Evolutionary conservation across 2,113 vertebrate genomes (phyloP), one percentile per base, ranked within the genome.

Genomic region (Cebus imitator): DNA sequence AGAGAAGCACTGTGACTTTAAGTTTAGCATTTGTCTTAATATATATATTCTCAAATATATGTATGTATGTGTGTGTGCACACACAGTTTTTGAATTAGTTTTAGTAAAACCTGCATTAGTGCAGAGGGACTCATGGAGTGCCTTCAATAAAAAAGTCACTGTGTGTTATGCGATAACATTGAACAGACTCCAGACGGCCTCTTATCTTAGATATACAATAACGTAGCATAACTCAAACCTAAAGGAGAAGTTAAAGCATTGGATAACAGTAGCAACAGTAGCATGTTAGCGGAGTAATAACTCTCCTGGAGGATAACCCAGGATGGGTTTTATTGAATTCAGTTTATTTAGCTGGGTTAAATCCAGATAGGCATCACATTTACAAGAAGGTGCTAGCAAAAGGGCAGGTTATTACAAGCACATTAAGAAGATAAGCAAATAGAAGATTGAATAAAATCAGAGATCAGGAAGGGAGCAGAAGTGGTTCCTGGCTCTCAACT

Each of bases 181-280:
- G 98, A 98, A 98, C 99, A 99, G 98, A 98, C 97, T 98, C 98
- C 98, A 99, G 99, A 98, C 98, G 98, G 98, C 98, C 98, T 98
- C 98, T 99, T 99, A 99, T 99, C 98, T 99, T 98, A 99, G 98
- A 98, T 99, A 98, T 98, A 98, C 98, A 98, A 98, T 96, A 96
- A 90, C 10, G 96, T 76, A 98, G 98, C 98, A 98, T 99, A 98
- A 99, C 98, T 99, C 98, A 98, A 98, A 98, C 97, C 96, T 97
- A 97, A 97, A 97, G 93, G 98, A 98, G 98, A 98, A 98, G 98
- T 97, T 98, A 98, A 98, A 97, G 97, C 98, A 95, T 98, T 98
- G 98, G 98, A 98, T 98, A 99, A 98, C 98, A 98, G 99, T 98
- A 99, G 98, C 98, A 98, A 98, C 99, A 98, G 98, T 99, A 99